These are phyloP conservation scores for Urophycis tenuis DNA, from an alignment of 2,797 vertebrate species.

Conservation along the genomic window DNA sequence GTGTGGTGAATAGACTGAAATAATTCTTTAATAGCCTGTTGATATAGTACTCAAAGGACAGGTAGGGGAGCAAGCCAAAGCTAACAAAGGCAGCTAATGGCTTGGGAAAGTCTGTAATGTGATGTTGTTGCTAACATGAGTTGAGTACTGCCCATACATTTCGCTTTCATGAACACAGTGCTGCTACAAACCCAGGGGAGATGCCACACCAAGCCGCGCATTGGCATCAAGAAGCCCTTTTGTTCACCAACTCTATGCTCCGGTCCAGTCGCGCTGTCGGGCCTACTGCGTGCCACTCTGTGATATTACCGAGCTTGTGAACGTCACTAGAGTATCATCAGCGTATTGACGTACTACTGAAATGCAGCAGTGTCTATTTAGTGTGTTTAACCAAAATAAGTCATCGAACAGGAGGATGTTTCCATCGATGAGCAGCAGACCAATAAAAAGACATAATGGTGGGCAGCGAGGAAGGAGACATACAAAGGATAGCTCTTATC, in stretches of 20 bases:
- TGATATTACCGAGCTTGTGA: not conserved
- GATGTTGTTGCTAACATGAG: slow-evolving; percentile 36
- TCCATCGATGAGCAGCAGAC: not conserved
- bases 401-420: not conserved
- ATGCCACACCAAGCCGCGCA: too few species aligned
- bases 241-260: not conserved
- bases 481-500: not conserved
- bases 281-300: not conserved
- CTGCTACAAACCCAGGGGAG: not conserved
- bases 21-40: slow-evolving; percentile 73
- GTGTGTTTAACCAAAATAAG: not conserved
- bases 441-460: not conserved
- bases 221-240: not conserved
- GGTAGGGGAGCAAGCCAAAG: slow-evolving; percentile 58
- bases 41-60: slow-evolving; percentile 64
- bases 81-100: slow-evolving; percentile 52
- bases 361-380: not conserved
- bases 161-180: not conserved
- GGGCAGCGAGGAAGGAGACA: not conserved
- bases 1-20: slow-evolving; percentile 59
- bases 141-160: slow-evolving; percentile 18
- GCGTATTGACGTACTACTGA: not conserved
- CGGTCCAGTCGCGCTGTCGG: not conserved
- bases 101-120: slow-evolving; percentile 38
- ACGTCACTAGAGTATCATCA: not conserved